phyloP scores from a whole-genome alignment of 2,113 vertebrate species.

The Poicephalus meyeri region DNA sequence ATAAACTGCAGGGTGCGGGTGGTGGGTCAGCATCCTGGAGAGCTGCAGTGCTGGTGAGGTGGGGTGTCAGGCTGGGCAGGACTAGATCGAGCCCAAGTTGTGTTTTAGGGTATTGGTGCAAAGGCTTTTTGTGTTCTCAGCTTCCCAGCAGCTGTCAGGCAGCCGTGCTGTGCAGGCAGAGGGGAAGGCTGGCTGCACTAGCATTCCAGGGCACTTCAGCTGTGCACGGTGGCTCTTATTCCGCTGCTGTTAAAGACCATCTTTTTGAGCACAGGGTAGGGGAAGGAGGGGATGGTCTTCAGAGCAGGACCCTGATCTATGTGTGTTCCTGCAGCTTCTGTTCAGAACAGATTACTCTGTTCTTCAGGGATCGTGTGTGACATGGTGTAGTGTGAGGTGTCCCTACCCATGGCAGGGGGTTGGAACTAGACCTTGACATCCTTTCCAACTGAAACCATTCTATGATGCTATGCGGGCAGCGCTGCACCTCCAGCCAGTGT shows the following conservation, averaged over 20 bases:
- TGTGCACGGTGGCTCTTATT: background rate
- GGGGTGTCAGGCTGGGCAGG: background rate
- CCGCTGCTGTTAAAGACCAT: background rate
- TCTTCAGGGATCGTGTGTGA: background rate
- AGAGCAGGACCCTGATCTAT: background rate
- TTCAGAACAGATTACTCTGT: too few species aligned
- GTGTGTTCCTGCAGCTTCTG: background rate
- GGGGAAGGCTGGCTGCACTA: background rate
- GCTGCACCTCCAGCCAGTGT: background rate
- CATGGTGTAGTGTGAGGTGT: background rate
- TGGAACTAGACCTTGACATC: background rate
- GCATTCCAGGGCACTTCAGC: background rate
- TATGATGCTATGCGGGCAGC: background rate
- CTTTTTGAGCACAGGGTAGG: background rate
- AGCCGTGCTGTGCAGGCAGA: background rate
- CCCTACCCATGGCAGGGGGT: background rate
- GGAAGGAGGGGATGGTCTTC: background rate
- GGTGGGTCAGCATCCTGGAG: accelerated
- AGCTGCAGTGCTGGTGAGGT: background rate
- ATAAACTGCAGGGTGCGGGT: background rate
- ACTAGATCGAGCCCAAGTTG: background rate
- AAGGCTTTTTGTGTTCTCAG: background rate
- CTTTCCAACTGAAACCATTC: background rate
- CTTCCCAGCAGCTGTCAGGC: background rate
- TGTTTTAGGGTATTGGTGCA: background rate